A percentile compares a stretch with the other conserved stretches of the same genome.
phyloP scores from a whole-genome alignment of 2,797 vertebrate species.

The Enteromius viviparus region DNA sequence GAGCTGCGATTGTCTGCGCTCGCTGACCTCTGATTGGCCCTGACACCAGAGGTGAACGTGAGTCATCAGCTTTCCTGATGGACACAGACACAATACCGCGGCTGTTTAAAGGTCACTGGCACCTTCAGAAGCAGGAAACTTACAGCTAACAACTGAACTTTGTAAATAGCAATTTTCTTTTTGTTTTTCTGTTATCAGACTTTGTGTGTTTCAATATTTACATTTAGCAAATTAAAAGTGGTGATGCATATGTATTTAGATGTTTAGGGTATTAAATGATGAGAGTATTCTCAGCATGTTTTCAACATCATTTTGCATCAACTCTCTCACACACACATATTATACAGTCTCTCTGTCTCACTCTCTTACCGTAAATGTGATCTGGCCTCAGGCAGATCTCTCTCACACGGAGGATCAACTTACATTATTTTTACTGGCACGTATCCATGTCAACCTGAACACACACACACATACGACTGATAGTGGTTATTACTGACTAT shows the following conservation, averaged over 20 bases:
- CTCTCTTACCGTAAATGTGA: constrained; percentile 68
- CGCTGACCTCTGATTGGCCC: constrained; percentile 70
- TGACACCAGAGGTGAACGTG: constrained; percentile 64
- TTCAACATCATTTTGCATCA: background rate
- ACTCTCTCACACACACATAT: background rate
- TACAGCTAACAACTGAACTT: background rate
- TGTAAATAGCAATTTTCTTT: background rate
- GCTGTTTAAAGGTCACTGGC: constrained; percentile 67
- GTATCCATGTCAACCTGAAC: constrained; percentile 64
- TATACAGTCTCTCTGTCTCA: background rate
- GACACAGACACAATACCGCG: constrained; percentile 71
- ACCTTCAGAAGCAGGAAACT: background rate
- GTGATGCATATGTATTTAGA: background rate
- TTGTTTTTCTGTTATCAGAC: background rate
- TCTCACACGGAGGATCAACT: constrained; percentile 70
- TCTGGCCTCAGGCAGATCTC: constrained; percentile 65
- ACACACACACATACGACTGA: background rate
- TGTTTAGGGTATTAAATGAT: background rate
- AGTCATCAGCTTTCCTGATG: constrained; percentile 66
- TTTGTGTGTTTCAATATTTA: background rate
- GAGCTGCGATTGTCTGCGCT: constrained; percentile 33
- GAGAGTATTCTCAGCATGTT: background rate
- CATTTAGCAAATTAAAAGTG: background rate
- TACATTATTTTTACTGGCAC: constrained; percentile 71
- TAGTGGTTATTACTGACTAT: background rate